A percentile compares a stretch with the other conserved stretches of the same genome.
These are phyloP conservation scores for Oreochromis aureus DNA, from an alignment of 2,113 vertebrate species.

Conservation along the genomic window DNA sequence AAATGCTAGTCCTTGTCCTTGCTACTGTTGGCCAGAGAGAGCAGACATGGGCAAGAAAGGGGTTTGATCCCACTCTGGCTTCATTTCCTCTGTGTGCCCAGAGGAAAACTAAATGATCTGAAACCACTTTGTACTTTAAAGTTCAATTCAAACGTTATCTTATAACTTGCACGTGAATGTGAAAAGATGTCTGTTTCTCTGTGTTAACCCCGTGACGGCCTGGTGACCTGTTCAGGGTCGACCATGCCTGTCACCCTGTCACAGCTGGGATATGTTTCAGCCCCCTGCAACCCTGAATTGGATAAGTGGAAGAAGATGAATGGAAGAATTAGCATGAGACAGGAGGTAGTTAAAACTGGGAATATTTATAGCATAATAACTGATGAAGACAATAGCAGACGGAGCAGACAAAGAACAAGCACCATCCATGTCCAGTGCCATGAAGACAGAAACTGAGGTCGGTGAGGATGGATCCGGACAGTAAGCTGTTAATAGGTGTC, in stretches of 20 bases:
- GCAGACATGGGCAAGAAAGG: rapidly evolving
- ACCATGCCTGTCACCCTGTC: neutral
- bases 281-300: neutral
- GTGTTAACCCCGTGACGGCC: neutral
- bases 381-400: neutral
- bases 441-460: neutral
- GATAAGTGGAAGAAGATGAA: neutral
- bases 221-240: neutral
- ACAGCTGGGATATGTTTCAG: neutral
- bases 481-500: neutral
- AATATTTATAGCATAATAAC: neutral
- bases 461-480: neutral
- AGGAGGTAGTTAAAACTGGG: neutral
- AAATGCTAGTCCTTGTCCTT: neutral
- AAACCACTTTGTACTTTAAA: neutral
- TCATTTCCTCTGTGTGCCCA: neutral
- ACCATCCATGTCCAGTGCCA: neutral
- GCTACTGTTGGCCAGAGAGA: neutral
- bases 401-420: neutral
- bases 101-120: neutral
- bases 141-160: rapidly evolving
- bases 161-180: neutral
- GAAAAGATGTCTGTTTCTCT: neutral
- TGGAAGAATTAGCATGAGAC: neutral
- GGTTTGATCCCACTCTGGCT: neutral